A percentile compares a stretch with the other conserved stretches of the same genome.
Evolutionary conservation across 2,797 vertebrate species (phyloP).

Genomic region (Rhynchonycteris naso): DNA sequence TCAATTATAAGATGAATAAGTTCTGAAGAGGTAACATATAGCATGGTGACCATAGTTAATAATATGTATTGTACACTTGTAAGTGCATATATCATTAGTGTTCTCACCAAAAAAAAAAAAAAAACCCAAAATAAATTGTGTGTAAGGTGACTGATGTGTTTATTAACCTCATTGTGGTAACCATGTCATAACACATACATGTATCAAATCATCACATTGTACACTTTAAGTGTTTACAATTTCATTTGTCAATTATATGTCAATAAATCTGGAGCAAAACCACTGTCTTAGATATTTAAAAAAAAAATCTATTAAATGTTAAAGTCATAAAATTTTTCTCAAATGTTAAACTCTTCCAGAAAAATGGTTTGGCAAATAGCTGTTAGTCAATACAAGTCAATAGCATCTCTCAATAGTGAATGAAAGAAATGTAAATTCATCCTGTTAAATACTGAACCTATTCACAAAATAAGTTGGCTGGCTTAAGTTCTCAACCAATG

Average conservation of each 20-base stretch:
- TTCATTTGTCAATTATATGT: not conserved
- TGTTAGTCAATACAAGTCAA: not conserved
- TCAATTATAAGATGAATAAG: not conserved
- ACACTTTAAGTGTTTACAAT: not conserved
- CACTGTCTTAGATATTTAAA: not conserved
- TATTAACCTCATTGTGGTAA: not conserved
- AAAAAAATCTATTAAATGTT: not conserved
- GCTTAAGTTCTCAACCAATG: not conserved
- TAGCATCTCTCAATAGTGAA: not conserved
- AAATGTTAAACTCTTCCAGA: not conserved
- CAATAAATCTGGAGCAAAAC: not conserved
- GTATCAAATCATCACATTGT: not conserved
- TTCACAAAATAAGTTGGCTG: not conserved
- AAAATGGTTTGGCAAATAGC: not conserved
- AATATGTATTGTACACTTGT: not conserved
- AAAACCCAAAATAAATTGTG: not conserved
- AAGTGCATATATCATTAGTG: not conserved
- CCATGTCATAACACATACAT: not conserved
- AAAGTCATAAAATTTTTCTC: not conserved
- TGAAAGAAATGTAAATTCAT: not conserved
- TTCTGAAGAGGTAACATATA: not conserved
- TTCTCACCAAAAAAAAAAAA: not conserved
- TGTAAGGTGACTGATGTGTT: not conserved
- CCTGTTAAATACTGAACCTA: not conserved
- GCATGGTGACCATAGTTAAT: not conserved